A percentile compares a stretch with the other conserved stretches of the same genome.
These are phyloP conservation scores for Oxystoma pomonae DNA, from an alignment of 2,888 invertebrate species.

Conservation along the genomic window DNA sequence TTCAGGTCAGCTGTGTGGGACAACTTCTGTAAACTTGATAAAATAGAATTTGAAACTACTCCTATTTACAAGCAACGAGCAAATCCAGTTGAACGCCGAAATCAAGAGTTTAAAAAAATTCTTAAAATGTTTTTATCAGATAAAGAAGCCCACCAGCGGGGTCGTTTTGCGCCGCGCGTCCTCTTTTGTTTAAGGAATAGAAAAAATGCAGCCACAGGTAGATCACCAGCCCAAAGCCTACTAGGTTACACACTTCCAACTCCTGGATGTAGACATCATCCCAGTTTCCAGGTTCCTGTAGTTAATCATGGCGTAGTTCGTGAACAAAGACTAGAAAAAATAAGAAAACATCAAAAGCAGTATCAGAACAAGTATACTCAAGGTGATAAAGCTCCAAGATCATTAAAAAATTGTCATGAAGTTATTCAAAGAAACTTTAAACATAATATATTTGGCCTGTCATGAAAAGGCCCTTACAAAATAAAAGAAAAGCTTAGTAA, in stretches of 20 bases:
- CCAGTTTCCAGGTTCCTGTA: neutral
- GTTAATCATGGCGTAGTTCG: neutral
- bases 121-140: neutral
- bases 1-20: neutral
- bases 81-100: conserved; percentile 16
- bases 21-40: neutral
- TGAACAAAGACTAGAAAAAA: neutral
- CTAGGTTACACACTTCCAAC: neutral
- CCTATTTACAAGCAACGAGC: conserved; percentile 5
- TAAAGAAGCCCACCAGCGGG: neutral
- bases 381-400: neutral
- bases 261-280: neutral
- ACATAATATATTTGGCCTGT: neutral
- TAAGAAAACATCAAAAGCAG: neutral
- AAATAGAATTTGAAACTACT: neutral
- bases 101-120: conserved; percentile 27
- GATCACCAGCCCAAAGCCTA: neutral
- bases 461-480: no score
- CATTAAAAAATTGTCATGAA: neutral
- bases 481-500: no score
- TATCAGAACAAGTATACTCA: neutral
- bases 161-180: neutral
- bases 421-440: neutral
- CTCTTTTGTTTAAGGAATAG: conserved; percentile 4
- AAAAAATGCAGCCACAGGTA: neutral